These are phyloP conservation scores for Teleogryllus occipitalis DNA, from an alignment of 1,140 invertebrate genomes.

Conservation along the genomic window DNA sequence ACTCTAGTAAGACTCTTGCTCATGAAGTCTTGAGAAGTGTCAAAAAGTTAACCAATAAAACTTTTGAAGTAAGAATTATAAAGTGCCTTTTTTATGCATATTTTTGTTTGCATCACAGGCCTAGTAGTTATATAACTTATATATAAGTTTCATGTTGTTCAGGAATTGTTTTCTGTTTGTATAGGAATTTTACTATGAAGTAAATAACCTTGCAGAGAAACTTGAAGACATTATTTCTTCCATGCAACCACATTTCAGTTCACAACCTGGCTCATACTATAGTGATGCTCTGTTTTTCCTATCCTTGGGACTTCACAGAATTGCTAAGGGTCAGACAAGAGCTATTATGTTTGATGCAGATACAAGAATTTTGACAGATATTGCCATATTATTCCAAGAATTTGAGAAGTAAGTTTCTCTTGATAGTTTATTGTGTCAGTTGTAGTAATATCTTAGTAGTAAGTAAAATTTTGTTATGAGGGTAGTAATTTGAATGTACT, in stretches of 20 bases:
- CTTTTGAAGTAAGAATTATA: background rate
- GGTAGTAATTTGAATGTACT: too few species aligned
- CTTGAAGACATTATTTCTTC: conserved; percentile 48
- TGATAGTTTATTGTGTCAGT: background rate
- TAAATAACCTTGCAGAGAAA: conserved; percentile 6
- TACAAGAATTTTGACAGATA: conserved; percentile 63
- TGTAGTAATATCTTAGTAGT: background rate
- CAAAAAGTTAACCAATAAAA: background rate
- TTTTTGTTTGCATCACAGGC: background rate
- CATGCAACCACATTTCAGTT: conserved; percentile 68
- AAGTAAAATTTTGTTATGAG: background rate
- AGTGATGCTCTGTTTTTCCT: conserved; percentile 75
- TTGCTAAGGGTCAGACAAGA: conserved; percentile 50
- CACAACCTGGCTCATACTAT: conserved; percentile 69
- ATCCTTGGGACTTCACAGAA: conserved; percentile 63
- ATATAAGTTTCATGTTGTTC: background rate
- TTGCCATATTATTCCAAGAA: conserved; percentile 55
- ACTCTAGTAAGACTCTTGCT: conserved; percentile 8
- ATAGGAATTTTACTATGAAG: conserved; percentile 15
- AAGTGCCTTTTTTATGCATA: background rate
- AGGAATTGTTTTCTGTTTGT: background rate
- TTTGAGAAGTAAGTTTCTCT: conserved; percentile 53
- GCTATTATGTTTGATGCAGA: conserved; percentile 74
- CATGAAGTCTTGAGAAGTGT: conserved; percentile 6
- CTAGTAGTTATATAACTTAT: too few species aligned